Base-by-base conservation (phyloP, 64 coral and sea anemone species). In the Pocillopora damicornis region DNA sequence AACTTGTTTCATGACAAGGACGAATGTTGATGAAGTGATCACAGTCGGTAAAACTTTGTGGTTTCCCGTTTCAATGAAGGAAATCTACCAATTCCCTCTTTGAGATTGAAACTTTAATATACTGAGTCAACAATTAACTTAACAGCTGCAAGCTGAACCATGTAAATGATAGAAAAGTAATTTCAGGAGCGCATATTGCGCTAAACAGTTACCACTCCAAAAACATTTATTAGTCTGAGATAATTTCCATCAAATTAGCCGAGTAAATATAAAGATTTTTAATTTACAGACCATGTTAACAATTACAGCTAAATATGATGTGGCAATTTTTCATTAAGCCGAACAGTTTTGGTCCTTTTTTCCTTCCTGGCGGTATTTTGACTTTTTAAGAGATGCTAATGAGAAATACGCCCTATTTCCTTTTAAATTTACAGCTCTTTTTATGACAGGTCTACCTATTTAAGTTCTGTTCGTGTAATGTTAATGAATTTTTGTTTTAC, bases 281-380 rank as follows among this genome's bases (percentile, higher is more conserved):
- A 60, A 79, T 79, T 79, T 79, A 26, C 22, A 79, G 58, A 9
- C 67, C 57, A 60, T 17, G 3, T 60, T 26, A 60, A 26, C 60
- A 60, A 79, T 7, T 13, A 11, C 56, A 60, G 25, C 30, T 79
- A 5, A 60, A 59, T 26, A 18, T 23, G 34, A 26, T 60, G n/a
- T 79, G 77, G 13, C 30, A 12, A 56, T 60, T 79, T 78, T 79
- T 79, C 77, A 79, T 79, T 79, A 60, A 60, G 77, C 77, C n/a
- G n/a, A n/a, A 60, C 58, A 23, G 51, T 60, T 79, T 79, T 79
- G n/a, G 67, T 71, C 25, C 8, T 23, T 71, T 26, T 71, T n/a
- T 30, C 67, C 12, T 71, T 23, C 67, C 42, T 51, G 42, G 42
- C 42, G 42, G 42, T 51, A 7, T 51, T 51, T 51, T 2, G 42